These are phyloP conservation scores for Stenopsyche tienmushanensis DNA, from an alignment of 1,140 invertebrate species.

Conservation along the genomic window DNA sequence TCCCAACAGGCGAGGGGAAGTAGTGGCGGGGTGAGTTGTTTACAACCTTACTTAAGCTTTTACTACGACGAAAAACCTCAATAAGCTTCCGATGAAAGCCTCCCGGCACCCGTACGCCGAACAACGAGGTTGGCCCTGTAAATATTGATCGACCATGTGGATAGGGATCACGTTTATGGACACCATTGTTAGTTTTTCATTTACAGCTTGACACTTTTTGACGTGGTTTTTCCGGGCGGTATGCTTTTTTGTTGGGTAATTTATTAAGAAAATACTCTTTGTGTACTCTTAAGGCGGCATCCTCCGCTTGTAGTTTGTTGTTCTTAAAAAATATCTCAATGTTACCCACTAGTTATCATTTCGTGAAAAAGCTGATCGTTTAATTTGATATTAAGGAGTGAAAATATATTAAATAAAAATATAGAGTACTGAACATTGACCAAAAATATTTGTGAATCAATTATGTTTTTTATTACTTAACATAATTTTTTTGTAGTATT, in stretches of 20 bases:
- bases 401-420: too few species aligned
- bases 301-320: too few species aligned
- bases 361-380: too few species aligned
- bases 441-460: too few species aligned
- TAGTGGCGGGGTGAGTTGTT: slow-evolving; percentile 68
- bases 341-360: too few species aligned
- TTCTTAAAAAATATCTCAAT: too few species aligned
- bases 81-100: slow-evolving; percentile 4
- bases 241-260: neutral
- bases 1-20: slow-evolving; percentile 82
- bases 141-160: slow-evolving; percentile 14
- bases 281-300: too few species aligned
- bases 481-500: too few species aligned
- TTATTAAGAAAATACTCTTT: too few species aligned
- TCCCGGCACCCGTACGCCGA: neutral
- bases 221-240: neutral
- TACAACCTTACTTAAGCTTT: slow-evolving; percentile 8
- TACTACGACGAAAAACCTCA: slow-evolving; percentile 11
- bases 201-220: slow-evolving; percentile 3
- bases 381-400: too few species aligned
- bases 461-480: too few species aligned
- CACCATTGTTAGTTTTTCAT: neutral
- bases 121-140: slow-evolving; percentile 1
- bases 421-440: too few species aligned
- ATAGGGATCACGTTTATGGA: neutral